Base-by-base conservation (phyloP, 2,797 vertebrate genomes). In the Enoplosus armatus region DNA sequence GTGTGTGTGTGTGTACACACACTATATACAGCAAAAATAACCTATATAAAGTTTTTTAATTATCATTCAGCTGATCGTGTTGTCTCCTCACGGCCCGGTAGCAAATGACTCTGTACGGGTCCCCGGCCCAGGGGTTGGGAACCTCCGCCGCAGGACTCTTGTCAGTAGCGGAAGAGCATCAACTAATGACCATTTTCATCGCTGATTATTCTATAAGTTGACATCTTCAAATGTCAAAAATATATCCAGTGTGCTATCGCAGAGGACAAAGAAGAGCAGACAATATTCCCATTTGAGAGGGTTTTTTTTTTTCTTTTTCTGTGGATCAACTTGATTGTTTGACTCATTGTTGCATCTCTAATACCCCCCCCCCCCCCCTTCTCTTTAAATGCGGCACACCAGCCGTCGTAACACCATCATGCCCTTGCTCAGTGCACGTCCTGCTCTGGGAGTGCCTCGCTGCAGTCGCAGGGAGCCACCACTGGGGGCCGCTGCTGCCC, bases 401-500 rank as follows among this genome's bases (percentile, higher is more conserved):
- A n/a, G n/a, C n/a, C n/a, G n/a, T n/a, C n/a, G n/a, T n/a, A n/a
- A n/a, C n/a, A n/a, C n/a, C 29, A 56, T 33, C 29, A 22, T 12
- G 11, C 14, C 31, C n/a, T 7, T 58, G 55, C 8, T 45, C 26
- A 48, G 47, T n/a, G 8, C 11, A 8, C 1, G 47, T 10, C 4
- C 15, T 22, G 33, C 10, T 45, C 41, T 22, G 41, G 20, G 35
- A 3, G 11, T 3, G 29, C 8, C 8, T 68, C 8, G 0, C 3
- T 74, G 59, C 45, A 74, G 48, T 61, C 1, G 56, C 41, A 27
- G 14, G 0, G 4, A 14, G 4, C 24, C 24, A 22, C 70, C 70
- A 83, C 70, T 54, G 2, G 53, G 26, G 45, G 64, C 18, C 15
- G 55, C 67, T 72, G 39, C 50, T 67, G 41, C 27, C 37, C n/a